Evolutionary conservation across 2,113 vertebrate species (phyloP), one percentile per base, ranked within the genome.

Genomic region (Strix uralensis): DNA sequence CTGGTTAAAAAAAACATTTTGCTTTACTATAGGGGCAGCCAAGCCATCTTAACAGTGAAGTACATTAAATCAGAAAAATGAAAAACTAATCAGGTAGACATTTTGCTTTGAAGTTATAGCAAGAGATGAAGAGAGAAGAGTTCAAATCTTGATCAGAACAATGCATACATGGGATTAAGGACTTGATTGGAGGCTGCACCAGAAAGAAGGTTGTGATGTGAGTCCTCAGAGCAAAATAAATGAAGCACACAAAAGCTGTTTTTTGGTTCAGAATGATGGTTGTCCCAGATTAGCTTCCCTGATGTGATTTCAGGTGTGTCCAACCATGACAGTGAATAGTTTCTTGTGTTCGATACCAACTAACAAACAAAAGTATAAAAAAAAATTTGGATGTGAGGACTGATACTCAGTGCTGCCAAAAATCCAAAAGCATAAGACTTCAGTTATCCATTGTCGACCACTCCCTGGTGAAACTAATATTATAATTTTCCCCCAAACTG

Each of bases 251-350:
- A 1, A 61, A 69, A 75, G 25, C 22, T 95, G 36, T 2, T 81
- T 81, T 89, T 88, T 79, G 62, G 17, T 90, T 95, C 67, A 88
- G 49, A 86, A 42, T 38, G 15, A 71, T 63, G n/a, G 8, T 30
- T 81, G 34, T 51, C 38, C 49, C 58, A 72, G 30, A 47, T 71
- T 62, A 74, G 11, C 77, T 79, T 87, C 57, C 69, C n/a, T 71
- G 47, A 20, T 65, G 22, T 27, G 3, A 69, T 79, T 96, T 88
- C 67, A 72, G 19, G 44, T 70, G 30, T 44, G 74, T 79, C 65
- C 59, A 89, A 2, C 61, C 16, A 19, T 0, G 1, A 32, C n/a
- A 81, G 61, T 0, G 0, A 65, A 80, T 13, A 30, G 32, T 80
- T 92, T 82, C 32, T 49, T 46, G 20, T 61, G 55, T 81, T 89